Evolutionary conservation across 2,888 invertebrate genomes (phyloP).

Genomic region (Lasioglossum leucozonium): DNA sequence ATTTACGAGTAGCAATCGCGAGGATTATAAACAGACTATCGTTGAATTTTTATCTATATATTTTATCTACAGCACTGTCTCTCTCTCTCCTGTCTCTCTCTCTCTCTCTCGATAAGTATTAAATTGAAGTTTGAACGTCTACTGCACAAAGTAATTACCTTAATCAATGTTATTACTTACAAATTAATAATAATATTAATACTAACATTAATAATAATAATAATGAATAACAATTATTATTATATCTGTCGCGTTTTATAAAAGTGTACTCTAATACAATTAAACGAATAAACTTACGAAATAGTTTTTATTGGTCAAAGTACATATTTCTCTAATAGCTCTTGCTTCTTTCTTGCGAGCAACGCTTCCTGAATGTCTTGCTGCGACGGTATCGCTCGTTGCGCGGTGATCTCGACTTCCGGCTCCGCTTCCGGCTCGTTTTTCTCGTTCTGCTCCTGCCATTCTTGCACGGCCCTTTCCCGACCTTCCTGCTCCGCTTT

Average conservation of each 20-base stretch:
- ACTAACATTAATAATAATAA: background rate
- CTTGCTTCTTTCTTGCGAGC: constrained; percentile 95
- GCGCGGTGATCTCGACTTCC: constrained; percentile 88
- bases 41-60: constrained; percentile 78
- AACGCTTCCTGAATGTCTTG: constrained; percentile 97
- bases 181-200: constrained; percentile 67
- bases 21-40: constrained; percentile 73
- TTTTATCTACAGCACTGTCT: constrained; percentile 82
- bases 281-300: constrained; percentile 77
- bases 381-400: constrained; percentile 97
- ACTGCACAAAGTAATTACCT: constrained; percentile 83
- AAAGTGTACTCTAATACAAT: constrained; percentile 82
- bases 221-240: constrained; percentile 67
- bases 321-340: constrained; percentile 93
- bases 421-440: constrained; percentile 86
- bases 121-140: constrained; percentile 82
- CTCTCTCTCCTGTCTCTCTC: constrained; percentile 65
- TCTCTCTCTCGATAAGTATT: constrained; percentile 78
- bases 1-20: constrained; percentile 55
- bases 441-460: constrained; percentile 88
- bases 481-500: constrained; percentile 90
- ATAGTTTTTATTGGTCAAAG: constrained; percentile 79
- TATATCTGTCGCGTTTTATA: constrained; percentile 84
- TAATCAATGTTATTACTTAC: constrained; percentile 83
- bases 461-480: constrained; percentile 88